phyloP scores from a whole-genome alignment of 2,113 vertebrate genomes.

The Pontoporia blainvillei region DNA sequence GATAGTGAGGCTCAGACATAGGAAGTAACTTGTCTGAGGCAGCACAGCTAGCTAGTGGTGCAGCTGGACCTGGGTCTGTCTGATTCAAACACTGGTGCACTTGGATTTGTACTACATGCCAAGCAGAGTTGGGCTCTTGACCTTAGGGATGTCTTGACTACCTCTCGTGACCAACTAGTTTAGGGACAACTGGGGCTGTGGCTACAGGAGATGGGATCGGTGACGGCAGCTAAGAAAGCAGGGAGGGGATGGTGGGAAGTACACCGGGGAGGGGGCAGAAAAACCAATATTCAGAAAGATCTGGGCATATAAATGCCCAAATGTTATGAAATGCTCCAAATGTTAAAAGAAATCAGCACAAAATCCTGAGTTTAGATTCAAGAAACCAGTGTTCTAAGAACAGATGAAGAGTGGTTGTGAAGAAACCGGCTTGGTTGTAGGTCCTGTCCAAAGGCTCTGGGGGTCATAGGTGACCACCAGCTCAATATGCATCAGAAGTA shows the following conservation, averaged over 20 bases:
- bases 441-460: not conserved
- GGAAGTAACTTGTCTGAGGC: not conserved
- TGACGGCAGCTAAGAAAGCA: not conserved
- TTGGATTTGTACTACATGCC: not conserved
- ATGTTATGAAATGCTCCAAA: not conserved
- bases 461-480: not conserved
- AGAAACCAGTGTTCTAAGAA: not conserved
- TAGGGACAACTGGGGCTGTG: not conserved
- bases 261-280: not conserved
- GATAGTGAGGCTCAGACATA: not conserved
- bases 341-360: not conserved
- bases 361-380: not conserved
- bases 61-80: no score
- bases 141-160: not conserved
- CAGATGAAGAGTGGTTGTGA: not conserved
- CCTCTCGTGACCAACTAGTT: not conserved
- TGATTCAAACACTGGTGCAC: fast-evolving
- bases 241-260: not conserved
- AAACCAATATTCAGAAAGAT: not conserved
- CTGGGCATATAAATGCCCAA: not conserved
- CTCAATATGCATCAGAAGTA: not conserved
- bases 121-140: not conserved
- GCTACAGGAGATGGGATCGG: not conserved
- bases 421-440: not conserved
- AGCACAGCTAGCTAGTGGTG: not conserved